Conservation (phyloP, 2,888 invertebrate species). For the Aspidiotus rigidus region DNA sequence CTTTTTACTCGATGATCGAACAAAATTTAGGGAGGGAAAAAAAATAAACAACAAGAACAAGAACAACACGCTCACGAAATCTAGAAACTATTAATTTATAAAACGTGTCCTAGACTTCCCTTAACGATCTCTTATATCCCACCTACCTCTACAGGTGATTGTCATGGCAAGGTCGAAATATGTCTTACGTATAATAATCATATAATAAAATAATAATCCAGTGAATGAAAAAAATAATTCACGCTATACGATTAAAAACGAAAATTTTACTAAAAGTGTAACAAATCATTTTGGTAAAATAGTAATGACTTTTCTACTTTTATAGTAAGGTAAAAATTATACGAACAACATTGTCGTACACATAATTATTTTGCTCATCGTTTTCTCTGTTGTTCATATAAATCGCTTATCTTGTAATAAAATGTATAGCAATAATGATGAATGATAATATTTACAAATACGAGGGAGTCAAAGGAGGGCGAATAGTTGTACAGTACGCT, state of each 20-base stretch:
- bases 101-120: background rate
- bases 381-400: no score
- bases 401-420: no score
- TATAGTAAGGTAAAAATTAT: conserved; percentile 1
- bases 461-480: no score
- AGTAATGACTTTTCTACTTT: conserved; percentile 19
- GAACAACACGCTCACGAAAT: background rate
- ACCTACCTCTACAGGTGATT: conserved; percentile 18
- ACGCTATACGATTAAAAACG: background rate
- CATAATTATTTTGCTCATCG: conserved; percentile 15
- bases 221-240: conserved; percentile 3
- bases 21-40: conserved; percentile 9
- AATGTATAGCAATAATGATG: no score
- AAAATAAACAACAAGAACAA: conserved; percentile 10
- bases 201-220: conserved; percentile 1
- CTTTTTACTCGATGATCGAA: background rate
- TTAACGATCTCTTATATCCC: background rate
- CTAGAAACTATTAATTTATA: background rate
- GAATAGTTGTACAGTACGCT: background rate
- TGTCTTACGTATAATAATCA: background rate
- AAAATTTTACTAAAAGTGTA: conserved; percentile 19
- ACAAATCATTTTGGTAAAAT: conserved; percentile 21
- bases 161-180: conserved; percentile 24
- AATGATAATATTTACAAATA: no score
- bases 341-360: conserved; percentile 21